Conservation (phyloP, 2,888 invertebrate species). For the Calameuta filiformis region DNA sequence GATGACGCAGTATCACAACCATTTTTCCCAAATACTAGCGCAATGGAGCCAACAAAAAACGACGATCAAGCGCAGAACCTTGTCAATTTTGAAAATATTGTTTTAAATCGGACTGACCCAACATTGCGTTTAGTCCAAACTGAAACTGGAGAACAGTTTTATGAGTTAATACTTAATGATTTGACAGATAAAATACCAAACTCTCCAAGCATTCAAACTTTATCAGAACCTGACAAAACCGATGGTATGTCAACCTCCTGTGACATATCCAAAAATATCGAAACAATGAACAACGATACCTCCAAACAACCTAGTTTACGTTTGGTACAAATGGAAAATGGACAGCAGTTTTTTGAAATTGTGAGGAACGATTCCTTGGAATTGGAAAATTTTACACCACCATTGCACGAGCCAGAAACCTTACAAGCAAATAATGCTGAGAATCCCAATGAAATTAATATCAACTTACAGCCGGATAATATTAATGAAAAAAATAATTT, state of each 20-base stretch:
- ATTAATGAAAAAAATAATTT: neutral
- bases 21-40: neutral
- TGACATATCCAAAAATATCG: neutral
- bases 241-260: neutral
- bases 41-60: neutral
- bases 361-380: neutral
- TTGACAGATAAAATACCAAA: slow-evolving; percentile 37
- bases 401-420: neutral
- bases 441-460: neutral
- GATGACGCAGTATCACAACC: neutral
- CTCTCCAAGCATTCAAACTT: neutral
- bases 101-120: slow-evolving; percentile 29
- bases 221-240: neutral
- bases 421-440: slow-evolving; percentile 17
- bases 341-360: slow-evolving; percentile 14
- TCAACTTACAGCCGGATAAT: neutral
- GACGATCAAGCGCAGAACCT: neutral
- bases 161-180: slow-evolving; percentile 52
- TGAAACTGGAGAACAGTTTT: slow-evolving; percentile 54
- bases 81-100: neutral
- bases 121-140: slow-evolving; percentile 48
- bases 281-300: neutral
- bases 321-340: slow-evolving; percentile 3
- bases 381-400: neutral
- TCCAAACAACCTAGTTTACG: neutral